Conservation (phyloP, 2,888 invertebrate species). For the Pristionchus mayeri region DNA sequence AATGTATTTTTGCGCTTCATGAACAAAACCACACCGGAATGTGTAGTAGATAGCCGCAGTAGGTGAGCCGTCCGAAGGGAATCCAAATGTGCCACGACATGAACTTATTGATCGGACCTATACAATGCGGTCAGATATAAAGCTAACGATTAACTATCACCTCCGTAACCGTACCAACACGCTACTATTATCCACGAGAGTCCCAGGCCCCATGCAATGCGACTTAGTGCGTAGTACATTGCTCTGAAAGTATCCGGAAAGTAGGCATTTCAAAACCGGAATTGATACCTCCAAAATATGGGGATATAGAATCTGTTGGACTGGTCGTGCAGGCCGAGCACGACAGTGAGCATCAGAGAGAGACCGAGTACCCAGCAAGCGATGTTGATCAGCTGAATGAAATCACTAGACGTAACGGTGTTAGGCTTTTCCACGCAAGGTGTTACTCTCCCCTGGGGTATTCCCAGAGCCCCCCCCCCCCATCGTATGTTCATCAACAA, state of each 20-base stretch:
- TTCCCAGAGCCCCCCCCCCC: no score
- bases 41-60: conserved; percentile 58
- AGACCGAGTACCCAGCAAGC: conserved; percentile 47
- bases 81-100: conserved; percentile 58
- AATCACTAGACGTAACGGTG: not conserved
- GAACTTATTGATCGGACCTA: conserved; percentile 57
- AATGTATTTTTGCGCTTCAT: no score
- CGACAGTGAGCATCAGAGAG: conserved; percentile 47
- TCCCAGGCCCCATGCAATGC: conserved; percentile 3
- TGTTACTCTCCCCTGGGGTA: no score
- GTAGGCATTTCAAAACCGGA: no score
- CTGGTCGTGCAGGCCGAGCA: conserved; percentile 43
- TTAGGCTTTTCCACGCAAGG: no score
- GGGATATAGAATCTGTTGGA: conserved; percentile 38
- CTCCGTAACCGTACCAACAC: conserved; percentile 33
- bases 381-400: conserved; percentile 50
- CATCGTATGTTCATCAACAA: not conserved
- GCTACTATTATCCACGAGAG: conserved; percentile 10
- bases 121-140: no score
- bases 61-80: conserved; percentile 56
- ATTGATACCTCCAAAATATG: conserved; percentile 40
- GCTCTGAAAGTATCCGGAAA: no score
- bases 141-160: no score
- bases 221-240: not conserved
- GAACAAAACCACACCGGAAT: not conserved